phyloP scores from a whole-genome alignment of 2,113 vertebrate genomes.

The Neoarius graeffei region DNA sequence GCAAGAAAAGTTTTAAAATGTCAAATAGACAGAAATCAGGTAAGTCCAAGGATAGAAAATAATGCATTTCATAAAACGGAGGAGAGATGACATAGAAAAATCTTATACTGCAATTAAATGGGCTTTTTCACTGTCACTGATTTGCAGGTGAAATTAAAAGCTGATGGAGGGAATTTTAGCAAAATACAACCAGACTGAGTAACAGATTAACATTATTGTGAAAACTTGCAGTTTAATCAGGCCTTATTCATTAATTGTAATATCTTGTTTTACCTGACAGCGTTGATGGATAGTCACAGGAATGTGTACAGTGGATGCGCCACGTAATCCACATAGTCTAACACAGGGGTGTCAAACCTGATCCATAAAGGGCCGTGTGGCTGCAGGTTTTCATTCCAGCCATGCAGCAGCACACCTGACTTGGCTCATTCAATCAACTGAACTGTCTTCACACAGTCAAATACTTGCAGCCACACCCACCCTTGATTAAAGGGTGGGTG shows the following conservation, averaged over 20 bases:
- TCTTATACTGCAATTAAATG: background rate
- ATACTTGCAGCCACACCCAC: no score
- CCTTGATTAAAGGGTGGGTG: no score
- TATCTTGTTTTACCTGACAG: background rate
- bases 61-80: background rate
- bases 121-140: background rate
- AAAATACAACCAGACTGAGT: background rate
- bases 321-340: background rate
- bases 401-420: no score
- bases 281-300: background rate
- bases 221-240: background rate
- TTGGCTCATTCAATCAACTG: no score
- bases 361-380: no score
- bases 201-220: background rate
- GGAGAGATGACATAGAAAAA: background rate
- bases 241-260: no score
- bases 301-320: no score
- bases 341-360: no score
- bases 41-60: background rate
- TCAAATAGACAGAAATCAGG: background rate
- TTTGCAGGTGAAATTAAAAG: background rate
- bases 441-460: no score
- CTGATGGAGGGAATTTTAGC: background rate
- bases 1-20: background rate
- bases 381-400: no score